A percentile compares a stretch with the other conserved stretches of the same genome.
Evolutionary conservation across 92 coral and sea anemone genomes (phyloP).

Genomic region (Micromussa lordhowensis): DNA sequence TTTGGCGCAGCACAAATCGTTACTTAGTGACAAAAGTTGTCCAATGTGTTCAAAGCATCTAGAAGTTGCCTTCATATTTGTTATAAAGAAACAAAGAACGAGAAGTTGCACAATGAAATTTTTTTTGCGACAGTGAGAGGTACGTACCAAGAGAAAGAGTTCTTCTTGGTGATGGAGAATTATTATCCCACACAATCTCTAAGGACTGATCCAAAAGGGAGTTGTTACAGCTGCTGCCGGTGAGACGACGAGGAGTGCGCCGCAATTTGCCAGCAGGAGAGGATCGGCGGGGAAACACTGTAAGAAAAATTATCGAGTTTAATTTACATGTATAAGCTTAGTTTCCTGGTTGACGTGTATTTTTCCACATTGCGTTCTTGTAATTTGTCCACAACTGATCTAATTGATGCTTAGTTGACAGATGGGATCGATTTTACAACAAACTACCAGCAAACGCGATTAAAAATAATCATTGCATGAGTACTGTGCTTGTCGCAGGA

Average conservation of each 20-base stretch:
- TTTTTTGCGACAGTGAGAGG: too few relatives aligned
- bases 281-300: conserved; percentile 12
- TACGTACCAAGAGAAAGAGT: conserved; percentile 70
- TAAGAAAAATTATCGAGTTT: background rate
- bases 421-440: background rate
- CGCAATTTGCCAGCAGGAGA: conserved; percentile 23
- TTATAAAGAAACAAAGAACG: too few relatives aligned
- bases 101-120: too few relatives aligned
- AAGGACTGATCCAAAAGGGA: conserved; percentile 73
- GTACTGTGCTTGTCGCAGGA: too few relatives aligned
- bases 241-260: conserved; percentile 67
- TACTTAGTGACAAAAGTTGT: background rate
- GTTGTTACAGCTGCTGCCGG: conserved; percentile 41
- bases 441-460: background rate
- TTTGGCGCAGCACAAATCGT: too few relatives aligned
- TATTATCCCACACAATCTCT: conserved; percentile 95
- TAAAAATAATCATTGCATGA: too few relatives aligned
- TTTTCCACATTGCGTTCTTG: background rate
- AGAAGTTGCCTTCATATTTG: background rate
- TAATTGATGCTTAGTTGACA: background rate
- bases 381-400: background rate
- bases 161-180: conserved; percentile 92
- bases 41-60: background rate
- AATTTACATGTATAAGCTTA: too few relatives aligned
- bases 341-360: too few relatives aligned